Evolutionary conservation across 2,888 invertebrate genomes (phyloP), one percentile per base, ranked within the genome.

Genomic region (Aromia moschata): DNA sequence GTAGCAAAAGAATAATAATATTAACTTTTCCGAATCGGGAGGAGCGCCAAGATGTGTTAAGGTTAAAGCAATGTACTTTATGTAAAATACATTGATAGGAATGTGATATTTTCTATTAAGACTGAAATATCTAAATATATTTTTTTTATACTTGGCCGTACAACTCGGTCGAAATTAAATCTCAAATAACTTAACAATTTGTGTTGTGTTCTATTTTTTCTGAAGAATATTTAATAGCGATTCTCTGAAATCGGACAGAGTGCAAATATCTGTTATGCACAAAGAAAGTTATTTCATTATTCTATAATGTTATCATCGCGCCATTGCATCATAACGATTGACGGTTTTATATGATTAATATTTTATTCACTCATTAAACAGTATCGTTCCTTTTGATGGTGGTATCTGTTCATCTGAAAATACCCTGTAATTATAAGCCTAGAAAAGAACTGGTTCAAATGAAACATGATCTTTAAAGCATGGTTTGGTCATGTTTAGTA

Each of bases 31-130:
- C 72, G 78, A 76, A 74, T 74, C 75, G 74, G 74, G 78, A 76
- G 77, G 76, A 77, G 76, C 79, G 78, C 78, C 70, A 70, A 65
- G 70, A 67, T 68, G 53, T 55, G 60, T 66, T 61, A 61, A 64
- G 51, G 36, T 58, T 51, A 56, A 58, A 46, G 47, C 56, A 56
- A 61, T 63, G 62, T 65, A 47, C 47, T 44, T 70, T 62, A 71
- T 30, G 20, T 14, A 41, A 18, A 49, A 52, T 52, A 52, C 73
- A 76, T 77, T 75, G 75, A 72, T 75, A 72, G 74, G 76, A 75
- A 79, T 82, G 83, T 82, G 83, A 83, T 83, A 83, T 82, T 81
- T 81, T 80, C 80, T 80, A 80, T 79, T 68, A 81, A 83, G 83
- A 83, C 83, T 83, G 83, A 83, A 79, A 79, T 77, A 78, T 67